Base-by-base conservation (phyloP, 2,797 vertebrate genomes). In the Gobionotothen gibberifrons region DNA sequence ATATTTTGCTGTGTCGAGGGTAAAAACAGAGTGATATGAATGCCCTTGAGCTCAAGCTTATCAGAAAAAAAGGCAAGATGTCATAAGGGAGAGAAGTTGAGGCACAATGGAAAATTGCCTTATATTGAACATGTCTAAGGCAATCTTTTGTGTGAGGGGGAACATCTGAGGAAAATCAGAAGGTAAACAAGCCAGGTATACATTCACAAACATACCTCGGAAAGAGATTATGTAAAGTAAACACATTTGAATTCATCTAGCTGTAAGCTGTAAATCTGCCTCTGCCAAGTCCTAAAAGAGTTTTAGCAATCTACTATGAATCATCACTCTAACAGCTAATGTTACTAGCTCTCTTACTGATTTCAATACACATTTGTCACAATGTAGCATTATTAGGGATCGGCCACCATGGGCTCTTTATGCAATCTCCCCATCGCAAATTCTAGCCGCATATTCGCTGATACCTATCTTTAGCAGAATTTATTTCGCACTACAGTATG, bases 151-250 rank as follows among this genome's bases (percentile, higher is more conserved):
- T 39, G 21, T 54, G 39, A 65, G 40, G 22, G 36, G 44, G 29
- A 12, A 47, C 21, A 53, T 61, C 7, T 60, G 16, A 26, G 60
- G 19, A 51, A 40, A 19, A 3, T 22, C 53, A 51, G 6, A n/a
- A 17, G 39, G 2, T 29, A 69, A 49, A 12, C 13, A 53, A 36
- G 22, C 10, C 0, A 19, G n/a, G 16, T 46, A 17, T 46, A 4
- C 5, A 15, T 40, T 69, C 36, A 73, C 49, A 60, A 39, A 46
- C 8, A 3, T 9, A 72, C 4, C 21, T 44, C 2, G 16, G 48
- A 36, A 52, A 67, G 7, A 59, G 26, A 39, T 12, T 75, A 19
- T 57, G 46, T 32, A 58, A 56, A 39, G 19, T 21, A 60, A 58
- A 52, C 19, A 7, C 1, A 19, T 56, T 49, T 1, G 4, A 10